Conservation (phyloP, 1,140 invertebrate genomes). For the Arion vulgaris region DNA sequence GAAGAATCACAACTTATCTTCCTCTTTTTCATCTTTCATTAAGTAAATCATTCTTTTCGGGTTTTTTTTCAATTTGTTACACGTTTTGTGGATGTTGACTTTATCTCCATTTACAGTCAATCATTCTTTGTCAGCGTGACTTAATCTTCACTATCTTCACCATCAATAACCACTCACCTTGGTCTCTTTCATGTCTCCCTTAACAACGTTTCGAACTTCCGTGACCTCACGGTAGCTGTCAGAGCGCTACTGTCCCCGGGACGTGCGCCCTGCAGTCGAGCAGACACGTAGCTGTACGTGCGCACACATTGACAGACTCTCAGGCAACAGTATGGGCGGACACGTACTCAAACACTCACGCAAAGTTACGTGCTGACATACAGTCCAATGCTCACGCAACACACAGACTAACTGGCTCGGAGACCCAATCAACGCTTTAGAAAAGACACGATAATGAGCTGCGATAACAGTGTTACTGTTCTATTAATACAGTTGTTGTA, state of each 20-base stretch:
- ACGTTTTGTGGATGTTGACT: too few species aligned
- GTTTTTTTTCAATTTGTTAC: too few species aligned
- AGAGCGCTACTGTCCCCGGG: neutral
- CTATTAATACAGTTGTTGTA: too few species aligned
- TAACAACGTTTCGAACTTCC: neutral
- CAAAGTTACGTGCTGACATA: neutral
- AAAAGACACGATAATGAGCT: neutral
- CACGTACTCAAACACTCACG: neutral
- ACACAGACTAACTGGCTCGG: too few species aligned
- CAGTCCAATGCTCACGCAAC: neutral
- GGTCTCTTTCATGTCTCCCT: neutral
- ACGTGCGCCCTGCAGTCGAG: neutral
- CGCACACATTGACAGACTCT: neutral
- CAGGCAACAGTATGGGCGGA: neutral
- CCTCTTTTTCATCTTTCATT: too few species aligned
- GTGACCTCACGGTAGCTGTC: neutral
- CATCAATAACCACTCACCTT: neutral
- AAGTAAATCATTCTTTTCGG: too few species aligned
- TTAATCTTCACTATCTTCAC: too few species aligned
- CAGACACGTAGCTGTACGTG: neutral
- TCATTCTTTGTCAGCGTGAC: too few species aligned
- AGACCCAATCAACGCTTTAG: too few species aligned
- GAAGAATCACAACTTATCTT: too few species aligned
- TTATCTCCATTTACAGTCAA: too few species aligned
- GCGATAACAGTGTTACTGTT: too few species aligned